These are phyloP conservation scores for Porites rus DNA, from an alignment of 92 coral and sea anemone genomes.

Conservation along the genomic window DNA sequence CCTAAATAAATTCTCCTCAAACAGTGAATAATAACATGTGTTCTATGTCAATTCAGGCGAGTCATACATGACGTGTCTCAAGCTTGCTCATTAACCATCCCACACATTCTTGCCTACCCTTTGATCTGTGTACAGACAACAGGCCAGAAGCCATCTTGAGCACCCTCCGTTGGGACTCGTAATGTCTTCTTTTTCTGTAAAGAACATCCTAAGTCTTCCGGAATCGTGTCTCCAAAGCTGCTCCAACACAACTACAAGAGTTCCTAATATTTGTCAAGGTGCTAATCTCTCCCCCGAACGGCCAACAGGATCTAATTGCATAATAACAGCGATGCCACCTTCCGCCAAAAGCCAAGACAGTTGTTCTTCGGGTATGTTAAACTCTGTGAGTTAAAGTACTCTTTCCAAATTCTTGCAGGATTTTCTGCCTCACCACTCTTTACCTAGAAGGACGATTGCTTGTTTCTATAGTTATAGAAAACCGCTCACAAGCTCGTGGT, in stretches of 20 bases:
- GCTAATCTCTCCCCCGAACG: constrained; percentile 73
- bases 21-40: constrained; percentile 98
- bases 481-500: constrained; percentile 4
- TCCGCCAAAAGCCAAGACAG: constrained; percentile 60
- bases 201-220: constrained; percentile 92
- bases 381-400: constrained; percentile 14
- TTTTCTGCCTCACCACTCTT: not conserved
- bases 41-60: constrained; percentile 95
- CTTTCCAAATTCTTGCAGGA: not conserved
- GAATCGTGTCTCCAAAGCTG: constrained; percentile 83
- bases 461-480: constrained; percentile 3
- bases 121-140: constrained; percentile 87
- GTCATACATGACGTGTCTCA: constrained; percentile 92
- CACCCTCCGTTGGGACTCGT: constrained; percentile 73
- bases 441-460: not conserved
- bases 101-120: constrained; percentile 91
- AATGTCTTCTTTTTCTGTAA: constrained; percentile 96
- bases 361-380: constrained; percentile 44
- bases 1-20: constrained; percentile 99
- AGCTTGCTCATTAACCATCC: constrained; percentile 81
- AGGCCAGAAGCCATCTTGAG: constrained; percentile 94
- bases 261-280: constrained; percentile 85
- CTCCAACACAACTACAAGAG: constrained; percentile 69
- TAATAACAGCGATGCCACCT: constrained; percentile 50
- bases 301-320: constrained; percentile 59